These are phyloP conservation scores for Haliclona indistincta DNA, from an alignment of 37 sponge, comb jelly and placozoan species.

Conservation along the genomic window DNA sequence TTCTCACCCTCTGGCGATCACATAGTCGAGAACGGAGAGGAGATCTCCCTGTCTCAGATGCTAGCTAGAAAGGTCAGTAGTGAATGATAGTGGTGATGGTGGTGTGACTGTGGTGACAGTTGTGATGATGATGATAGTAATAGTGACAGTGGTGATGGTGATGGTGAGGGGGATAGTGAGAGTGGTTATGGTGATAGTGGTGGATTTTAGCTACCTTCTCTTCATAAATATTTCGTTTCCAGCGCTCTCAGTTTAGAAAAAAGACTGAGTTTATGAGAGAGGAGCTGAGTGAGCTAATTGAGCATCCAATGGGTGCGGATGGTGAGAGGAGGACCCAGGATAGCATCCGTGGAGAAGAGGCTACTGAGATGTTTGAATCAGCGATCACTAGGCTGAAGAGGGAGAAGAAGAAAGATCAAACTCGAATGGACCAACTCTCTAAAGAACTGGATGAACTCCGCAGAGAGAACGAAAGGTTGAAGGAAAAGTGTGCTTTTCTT, in stretches of 20 bases:
- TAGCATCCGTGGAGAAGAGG: neutral
- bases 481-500: neutral
- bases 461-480: slow-evolving; percentile 4
- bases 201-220: no score
- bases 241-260: slow-evolving; percentile 1
- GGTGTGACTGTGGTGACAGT: no score
- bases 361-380: neutral
- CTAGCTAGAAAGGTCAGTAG: no score
- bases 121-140: no score
- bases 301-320: neutral
- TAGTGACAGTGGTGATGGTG: no score
- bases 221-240: neutral
- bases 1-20: no score
- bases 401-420: neutral
- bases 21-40: no score
- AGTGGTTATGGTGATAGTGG: no score
- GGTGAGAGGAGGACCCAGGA: no score
- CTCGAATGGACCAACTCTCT: neutral
- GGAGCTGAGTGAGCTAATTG: neutral
- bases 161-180: no score
- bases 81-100: no score
- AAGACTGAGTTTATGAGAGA: slow-evolving; percentile 7
- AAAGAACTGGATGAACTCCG: neutral
- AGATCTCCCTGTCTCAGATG: no score
- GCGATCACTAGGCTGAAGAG: neutral